Evolutionary conservation across 2,113 vertebrate genomes (phyloP), one percentile per base, ranked within the genome.

Genomic region (Cygnus buccinator): DNA sequence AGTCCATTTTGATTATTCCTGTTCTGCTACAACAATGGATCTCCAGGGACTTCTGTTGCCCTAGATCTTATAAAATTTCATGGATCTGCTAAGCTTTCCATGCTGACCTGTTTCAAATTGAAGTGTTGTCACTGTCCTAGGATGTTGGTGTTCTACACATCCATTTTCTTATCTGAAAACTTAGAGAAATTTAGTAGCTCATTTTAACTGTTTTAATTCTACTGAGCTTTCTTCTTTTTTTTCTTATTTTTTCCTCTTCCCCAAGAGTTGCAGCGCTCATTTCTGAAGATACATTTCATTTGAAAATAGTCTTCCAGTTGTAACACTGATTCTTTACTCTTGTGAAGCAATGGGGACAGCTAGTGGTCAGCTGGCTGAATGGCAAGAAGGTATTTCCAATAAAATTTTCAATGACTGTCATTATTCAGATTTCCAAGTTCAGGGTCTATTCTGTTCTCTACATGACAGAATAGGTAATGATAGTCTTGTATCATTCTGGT

Each of bases 271-370:
- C 28, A 62, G 22, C 41, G 1, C 14, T 39, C 10, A 1, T 8
- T 54, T 68, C 39, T 44, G 63, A 41, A 39, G 41, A 21, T 4
- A 1, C 3, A 41, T 22, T 41, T 37, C 3, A 1, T 26, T 25
- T 52, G 50, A 55, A 44, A 80, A 67, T 14, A 26, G 9, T 43
- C 37, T 81, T 61, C 18, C 29, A 1, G 5, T 33, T 63, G 29
- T 58, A 5, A 0, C 52, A 0, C 37, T 8, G 65, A 7, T 84
- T 25, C 15, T 39, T 52, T 52, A 3, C 88, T 93, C 29, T 52
- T 9, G 74, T 70, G 96, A 89, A 46, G 92, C 96, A 91, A 93
- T 96, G 92, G 92, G 87, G 96, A 94, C 96, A 96, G 95, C 96
- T 96, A 95, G 80, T 77, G 96, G 96, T 39, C 73, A 78, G 25